phyloP scores from a whole-genome alignment of 2,113 vertebrate genomes.

The Oxyura jamaicensis region DNA sequence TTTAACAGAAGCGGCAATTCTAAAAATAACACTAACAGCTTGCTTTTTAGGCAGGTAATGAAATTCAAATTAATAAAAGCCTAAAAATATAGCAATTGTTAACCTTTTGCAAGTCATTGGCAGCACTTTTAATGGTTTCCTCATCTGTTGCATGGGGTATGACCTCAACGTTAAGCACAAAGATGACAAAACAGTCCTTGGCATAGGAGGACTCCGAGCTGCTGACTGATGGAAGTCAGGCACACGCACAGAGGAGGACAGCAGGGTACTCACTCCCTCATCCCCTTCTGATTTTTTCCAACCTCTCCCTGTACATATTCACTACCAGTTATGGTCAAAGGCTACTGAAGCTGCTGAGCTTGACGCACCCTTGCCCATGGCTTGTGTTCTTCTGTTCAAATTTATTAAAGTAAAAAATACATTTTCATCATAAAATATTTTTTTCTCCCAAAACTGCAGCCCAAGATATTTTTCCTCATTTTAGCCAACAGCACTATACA shows the following conservation, averaged over 20 bases:
- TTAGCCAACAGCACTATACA: not conserved
- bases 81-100: not conserved
- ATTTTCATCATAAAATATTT: not conserved
- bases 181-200: not conserved
- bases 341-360: not conserved
- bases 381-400: not conserved
- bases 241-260: not conserved
- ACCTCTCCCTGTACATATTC: not conserved
- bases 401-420: not conserved
- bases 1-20: not conserved
- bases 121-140: not conserved
- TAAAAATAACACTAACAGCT: not conserved
- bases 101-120: not conserved
- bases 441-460: not conserved
- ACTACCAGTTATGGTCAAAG: not conserved
- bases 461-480: not conserved
- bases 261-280: not conserved
- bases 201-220: not conserved
- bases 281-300: not conserved
- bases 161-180: not conserved
- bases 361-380: fast-evolving
- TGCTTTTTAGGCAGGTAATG: not conserved
- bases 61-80: not conserved
- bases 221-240: fast-evolving
- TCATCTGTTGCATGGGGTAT: not conserved